Evolutionary conservation across 2,888 invertebrate species (phyloP).

Genomic region (Eremobia ochroleuca): DNA sequence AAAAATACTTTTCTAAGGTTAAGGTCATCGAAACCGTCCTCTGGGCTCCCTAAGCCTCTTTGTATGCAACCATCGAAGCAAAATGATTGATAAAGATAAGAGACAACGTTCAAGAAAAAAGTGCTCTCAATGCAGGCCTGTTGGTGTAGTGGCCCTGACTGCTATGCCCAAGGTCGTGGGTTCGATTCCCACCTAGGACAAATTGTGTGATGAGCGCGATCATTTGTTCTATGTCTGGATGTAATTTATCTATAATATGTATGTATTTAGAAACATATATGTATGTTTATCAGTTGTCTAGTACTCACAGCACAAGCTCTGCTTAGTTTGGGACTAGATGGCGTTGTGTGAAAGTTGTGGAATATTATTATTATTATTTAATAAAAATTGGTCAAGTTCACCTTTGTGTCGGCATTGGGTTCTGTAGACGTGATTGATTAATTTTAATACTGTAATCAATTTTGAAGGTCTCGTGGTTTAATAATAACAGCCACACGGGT

Average conservation of each 20-base stretch:
- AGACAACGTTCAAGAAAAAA: conserved; percentile 65
- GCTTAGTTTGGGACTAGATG: no score
- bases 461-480: neutral
- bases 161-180: no score
- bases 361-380: no score
- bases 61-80: conserved; percentile 74
- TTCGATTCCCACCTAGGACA: no score
- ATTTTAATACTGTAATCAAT: neutral
- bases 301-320: no score
- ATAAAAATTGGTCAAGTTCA: conserved; percentile 55
- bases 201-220: no score
- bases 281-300: no score
- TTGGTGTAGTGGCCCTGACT: no score
- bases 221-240: no score
- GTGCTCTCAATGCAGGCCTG: conserved; percentile 67
- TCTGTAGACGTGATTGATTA: conserved; percentile 16
- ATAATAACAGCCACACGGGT: neutral
- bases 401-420: neutral
- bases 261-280: no score
- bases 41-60: conserved; percentile 63
- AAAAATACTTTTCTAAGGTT: conserved; percentile 58
- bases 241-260: no score
- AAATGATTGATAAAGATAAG: conserved; percentile 80
- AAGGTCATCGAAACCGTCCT: conserved; percentile 56
- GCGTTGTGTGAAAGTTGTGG: no score